Percentiles rank a stretch among this genome's conserved stretches.
These are phyloP conservation scores for Zelostemma sp. DNA, from an alignment of 1,140 invertebrate genomes.

Conservation along the genomic window DNA sequence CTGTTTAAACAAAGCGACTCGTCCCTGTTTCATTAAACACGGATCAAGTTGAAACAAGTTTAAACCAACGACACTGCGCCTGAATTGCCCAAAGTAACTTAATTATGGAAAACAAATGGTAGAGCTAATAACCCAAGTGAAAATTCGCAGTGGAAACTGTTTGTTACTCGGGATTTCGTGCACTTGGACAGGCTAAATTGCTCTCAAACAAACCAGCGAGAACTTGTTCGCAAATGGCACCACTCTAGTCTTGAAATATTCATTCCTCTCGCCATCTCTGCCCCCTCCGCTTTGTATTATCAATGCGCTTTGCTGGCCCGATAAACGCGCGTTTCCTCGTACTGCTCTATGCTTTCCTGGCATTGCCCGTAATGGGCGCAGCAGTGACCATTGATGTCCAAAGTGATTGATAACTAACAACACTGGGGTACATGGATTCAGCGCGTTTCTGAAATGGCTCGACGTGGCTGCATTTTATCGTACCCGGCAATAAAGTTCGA, in stretches of 20 bases:
- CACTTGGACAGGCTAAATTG: too few species aligned
- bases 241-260: constrained; percentile 1
- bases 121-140: too few species aligned
- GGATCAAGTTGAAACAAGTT: too few species aligned
- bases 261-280: not conserved
- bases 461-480: not conserved
- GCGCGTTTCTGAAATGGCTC: not conserved
- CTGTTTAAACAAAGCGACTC: too few species aligned
- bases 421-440: not conserved
- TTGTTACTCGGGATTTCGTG: not conserved
- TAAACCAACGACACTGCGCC: too few species aligned
- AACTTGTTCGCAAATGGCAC: not conserved
- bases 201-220: too few species aligned
- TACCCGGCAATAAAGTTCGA: not conserved
- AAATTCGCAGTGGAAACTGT: not conserved
- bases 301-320: not conserved
- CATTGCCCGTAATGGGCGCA: not conserved
- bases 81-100: not conserved
- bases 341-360: not conserved
- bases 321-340: constrained; percentile 1
- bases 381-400: not conserved
- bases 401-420: constrained; percentile 1
- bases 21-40: too few species aligned
- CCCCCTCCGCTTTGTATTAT: not conserved
- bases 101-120: not conserved